phyloP scores from a whole-genome alignment of 2,113 vertebrate genomes.

The Nanorana parkeri region DNA sequence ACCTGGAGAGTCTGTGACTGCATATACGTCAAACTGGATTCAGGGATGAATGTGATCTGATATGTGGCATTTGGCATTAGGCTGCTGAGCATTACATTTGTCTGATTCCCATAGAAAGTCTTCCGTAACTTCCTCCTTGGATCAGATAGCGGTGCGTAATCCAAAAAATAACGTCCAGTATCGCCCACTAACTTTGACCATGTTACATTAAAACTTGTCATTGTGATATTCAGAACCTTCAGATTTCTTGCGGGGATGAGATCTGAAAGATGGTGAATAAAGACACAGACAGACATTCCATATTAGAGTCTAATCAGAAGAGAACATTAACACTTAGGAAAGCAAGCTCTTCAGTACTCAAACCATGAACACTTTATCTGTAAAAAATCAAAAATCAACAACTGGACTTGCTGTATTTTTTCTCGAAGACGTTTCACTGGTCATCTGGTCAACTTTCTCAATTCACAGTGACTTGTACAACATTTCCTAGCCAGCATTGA shows the following conservation, averaged over 20 bases:
- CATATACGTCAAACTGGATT: conserved; percentile 77
- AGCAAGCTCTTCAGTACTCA: too few relatives aligned
- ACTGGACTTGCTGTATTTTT: too few relatives aligned
- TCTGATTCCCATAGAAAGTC: conserved; percentile 74
- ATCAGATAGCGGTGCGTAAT: conserved; percentile 64
- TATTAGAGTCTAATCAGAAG: too few relatives aligned
- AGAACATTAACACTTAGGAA: too few relatives aligned
- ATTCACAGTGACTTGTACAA: too few relatives aligned
- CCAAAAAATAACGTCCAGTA: conserved; percentile 75
- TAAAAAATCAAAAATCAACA: too few relatives aligned
- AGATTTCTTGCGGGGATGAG: conserved; percentile 81
- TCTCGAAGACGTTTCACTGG: too few relatives aligned
- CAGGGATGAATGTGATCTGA: conserved; percentile 78
- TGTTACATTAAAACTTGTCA: conserved; percentile 77
- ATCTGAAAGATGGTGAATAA: conserved; percentile 68
- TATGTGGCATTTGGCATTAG: conserved; percentile 84
- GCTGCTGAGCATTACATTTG: conserved; percentile 66
- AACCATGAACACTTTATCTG: too few relatives aligned
- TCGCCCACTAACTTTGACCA: conserved; percentile 82
- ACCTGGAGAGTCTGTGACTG: conserved; percentile 77
- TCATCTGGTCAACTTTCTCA: too few relatives aligned
- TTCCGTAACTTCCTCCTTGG: conserved; percentile 64
- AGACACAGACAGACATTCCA: too few relatives aligned
- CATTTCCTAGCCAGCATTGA: too few relatives aligned
- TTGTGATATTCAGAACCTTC: conserved; percentile 78